Percentiles rank a stretch among this genome's conserved stretches.
phyloP scores from a whole-genome alignment of 2,113 vertebrate species.

The Lipophrys pholis region DNA sequence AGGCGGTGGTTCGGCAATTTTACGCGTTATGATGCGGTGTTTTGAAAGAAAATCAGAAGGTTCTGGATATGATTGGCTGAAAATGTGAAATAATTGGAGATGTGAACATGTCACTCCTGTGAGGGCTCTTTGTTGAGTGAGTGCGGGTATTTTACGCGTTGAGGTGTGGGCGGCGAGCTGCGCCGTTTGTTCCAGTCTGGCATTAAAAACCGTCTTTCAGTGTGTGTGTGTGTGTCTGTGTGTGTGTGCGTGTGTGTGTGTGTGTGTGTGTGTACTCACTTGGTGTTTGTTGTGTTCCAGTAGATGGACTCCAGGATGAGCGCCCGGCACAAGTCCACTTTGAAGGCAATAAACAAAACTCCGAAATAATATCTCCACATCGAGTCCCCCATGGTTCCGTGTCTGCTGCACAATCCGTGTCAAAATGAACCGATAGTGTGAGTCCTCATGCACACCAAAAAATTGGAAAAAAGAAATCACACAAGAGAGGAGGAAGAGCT shows the following conservation, averaged over 20 bases:
- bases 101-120: not conserved
- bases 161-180: not conserved
- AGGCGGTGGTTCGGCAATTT: not conserved
- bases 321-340: constrained; percentile 91
- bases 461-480: constrained; percentile 4
- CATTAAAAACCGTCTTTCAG: not conserved
- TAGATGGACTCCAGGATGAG: constrained; percentile 97
- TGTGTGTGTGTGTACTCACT: constrained; percentile 85
- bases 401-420: constrained; percentile 65
- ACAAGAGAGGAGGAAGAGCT: too few species aligned
- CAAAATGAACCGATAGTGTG: constrained; percentile 20
- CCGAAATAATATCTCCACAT: constrained; percentile 96
- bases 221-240: constrained; percentile 12
- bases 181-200: constrained; percentile 9
- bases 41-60: too few species aligned
- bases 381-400: constrained; percentile 87
- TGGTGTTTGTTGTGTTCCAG: constrained; percentile 99
- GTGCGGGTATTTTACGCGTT: not conserved
- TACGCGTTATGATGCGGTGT: not conserved
- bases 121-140: constrained; percentile 21
- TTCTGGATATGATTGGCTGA: too few species aligned
- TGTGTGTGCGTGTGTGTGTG: too few species aligned
- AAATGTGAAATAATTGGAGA: not conserved
- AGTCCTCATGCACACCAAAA: constrained; percentile 16
- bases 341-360: constrained; percentile 92